Conservation (phyloP, 2,113 vertebrate genomes). For the Lophura nycthemera region DNA sequence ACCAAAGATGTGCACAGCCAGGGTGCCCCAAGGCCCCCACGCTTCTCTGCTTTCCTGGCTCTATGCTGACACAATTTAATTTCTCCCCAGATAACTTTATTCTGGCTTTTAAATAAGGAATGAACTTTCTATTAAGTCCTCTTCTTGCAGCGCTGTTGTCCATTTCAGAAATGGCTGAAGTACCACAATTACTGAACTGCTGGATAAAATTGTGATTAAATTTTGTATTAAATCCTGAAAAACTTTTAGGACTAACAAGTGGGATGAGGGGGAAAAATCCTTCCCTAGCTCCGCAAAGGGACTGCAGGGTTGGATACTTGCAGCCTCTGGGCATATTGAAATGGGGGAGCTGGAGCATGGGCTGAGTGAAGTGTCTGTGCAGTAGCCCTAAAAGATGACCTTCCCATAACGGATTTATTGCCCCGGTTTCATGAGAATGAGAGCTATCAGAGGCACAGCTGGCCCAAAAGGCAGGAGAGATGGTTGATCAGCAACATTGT, state of each 20-base stretch:
- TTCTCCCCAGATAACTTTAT: background rate
- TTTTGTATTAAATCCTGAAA: background rate
- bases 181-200: background rate
- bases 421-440: background rate
- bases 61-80: background rate
- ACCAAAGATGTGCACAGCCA: fast-evolving
- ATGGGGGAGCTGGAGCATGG: background rate
- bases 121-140: background rate
- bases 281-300: background rate
- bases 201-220: background rate
- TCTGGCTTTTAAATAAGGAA: constrained; percentile 13
- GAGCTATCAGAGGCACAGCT: background rate
- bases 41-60: background rate
- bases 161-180: background rate
- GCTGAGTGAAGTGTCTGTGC: background rate
- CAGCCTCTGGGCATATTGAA: background rate
- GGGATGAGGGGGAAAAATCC: background rate
- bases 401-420: background rate
- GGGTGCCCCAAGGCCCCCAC: background rate
- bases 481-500: fast-evolving
- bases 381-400: background rate
- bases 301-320: background rate
- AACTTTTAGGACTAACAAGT: background rate
- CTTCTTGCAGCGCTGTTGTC: background rate
- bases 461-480: background rate